Conservation (phyloP, 2,797 vertebrate genomes). For the Catharus ustulatus region DNA sequence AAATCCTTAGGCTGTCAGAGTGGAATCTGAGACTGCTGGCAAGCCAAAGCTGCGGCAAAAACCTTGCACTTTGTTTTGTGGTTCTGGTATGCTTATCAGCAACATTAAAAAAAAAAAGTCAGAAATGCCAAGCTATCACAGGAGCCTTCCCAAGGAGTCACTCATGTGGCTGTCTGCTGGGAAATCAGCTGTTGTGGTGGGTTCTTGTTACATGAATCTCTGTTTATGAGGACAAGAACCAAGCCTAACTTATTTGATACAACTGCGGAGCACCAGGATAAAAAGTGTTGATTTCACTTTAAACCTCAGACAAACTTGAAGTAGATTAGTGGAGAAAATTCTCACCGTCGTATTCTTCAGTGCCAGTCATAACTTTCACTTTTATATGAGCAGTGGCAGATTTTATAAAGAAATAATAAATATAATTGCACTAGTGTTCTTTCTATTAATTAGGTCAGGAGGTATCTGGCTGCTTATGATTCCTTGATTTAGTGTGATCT, state of each 20-base stretch:
- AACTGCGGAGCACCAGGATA: background rate
- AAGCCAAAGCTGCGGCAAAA: background rate
- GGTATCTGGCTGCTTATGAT: background rate
- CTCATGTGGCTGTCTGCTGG: background rate
- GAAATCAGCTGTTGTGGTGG: background rate
- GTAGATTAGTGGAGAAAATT: background rate
- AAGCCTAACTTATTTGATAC: background rate
- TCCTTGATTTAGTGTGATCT: background rate
- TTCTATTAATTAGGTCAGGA: background rate
- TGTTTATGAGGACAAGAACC: background rate
- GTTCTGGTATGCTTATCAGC: constrained; percentile 41
- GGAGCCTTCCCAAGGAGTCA: background rate
- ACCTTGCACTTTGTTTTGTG: background rate
- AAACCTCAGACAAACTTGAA: background rate
- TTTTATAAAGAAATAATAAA: background rate
- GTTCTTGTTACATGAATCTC: background rate
- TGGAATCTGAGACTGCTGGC: background rate
- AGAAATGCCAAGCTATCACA: background rate
- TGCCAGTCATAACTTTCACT: background rate
- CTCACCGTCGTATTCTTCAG: background rate
- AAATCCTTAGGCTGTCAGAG: background rate
- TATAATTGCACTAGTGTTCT: background rate
- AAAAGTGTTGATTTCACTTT: background rate
- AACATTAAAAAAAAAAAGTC: background rate
- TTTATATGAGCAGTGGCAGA: background rate